phyloP scores from a whole-genome alignment of 2,113 vertebrate genomes.

The Callipepla californica region DNA sequence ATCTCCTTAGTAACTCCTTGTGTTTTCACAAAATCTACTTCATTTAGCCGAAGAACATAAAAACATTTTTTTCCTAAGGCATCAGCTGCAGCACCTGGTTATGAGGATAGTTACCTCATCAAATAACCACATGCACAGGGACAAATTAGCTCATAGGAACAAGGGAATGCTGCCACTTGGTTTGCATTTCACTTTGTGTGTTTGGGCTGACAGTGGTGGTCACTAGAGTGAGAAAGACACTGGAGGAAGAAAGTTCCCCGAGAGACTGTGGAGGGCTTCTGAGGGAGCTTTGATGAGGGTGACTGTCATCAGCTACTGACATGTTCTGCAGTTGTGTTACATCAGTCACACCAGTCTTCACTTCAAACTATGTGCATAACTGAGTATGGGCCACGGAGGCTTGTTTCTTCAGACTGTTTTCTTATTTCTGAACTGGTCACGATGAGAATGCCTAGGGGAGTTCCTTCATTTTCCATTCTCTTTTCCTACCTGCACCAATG shows the following conservation, averaged over 20 bases:
- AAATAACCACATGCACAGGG: neutral
- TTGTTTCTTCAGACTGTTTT: neutral
- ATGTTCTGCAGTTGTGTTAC: neutral
- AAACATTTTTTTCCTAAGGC: neutral
- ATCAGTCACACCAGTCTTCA: neutral
- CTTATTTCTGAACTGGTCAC: neutral
- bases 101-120: neutral
- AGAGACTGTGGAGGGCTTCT: neutral
- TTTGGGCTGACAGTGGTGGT: neutral
- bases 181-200: rapidly evolving
- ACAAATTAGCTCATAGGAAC: neutral
- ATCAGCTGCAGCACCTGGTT: neutral
- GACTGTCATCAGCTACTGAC: neutral
- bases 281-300: neutral
- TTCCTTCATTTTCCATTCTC: neutral
- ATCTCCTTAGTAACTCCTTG: neutral
- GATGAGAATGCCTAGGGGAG: neutral
- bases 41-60: neutral
- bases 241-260: neutral
- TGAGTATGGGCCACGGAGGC: neutral
- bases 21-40: neutral
- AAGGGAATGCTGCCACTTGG: neutral
- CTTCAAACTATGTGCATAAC: neutral
- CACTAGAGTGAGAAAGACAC: neutral
- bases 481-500: neutral